A percentile compares a stretch with the other conserved stretches of the same genome.
phyloP scores from a whole-genome alignment of 2,113 vertebrate genomes.

The Furnarius figulus region DNA sequence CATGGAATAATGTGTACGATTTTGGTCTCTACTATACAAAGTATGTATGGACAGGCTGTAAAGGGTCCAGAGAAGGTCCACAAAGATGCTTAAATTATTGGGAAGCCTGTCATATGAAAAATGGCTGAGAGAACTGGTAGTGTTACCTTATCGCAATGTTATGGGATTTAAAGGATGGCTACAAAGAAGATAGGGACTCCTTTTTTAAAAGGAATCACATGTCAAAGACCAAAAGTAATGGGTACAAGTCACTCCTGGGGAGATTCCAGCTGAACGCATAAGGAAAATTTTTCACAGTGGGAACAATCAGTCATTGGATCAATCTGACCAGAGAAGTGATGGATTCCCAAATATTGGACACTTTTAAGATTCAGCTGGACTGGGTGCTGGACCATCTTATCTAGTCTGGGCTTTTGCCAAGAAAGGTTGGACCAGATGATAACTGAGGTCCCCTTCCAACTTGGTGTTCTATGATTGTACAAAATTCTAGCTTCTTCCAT shows the following conservation, averaged over 20 bases:
- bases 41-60: not conserved
- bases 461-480: not conserved
- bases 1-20: not conserved
- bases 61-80: not conserved
- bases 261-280: not conserved
- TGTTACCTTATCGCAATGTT: not conserved
- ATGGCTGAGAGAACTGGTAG: not conserved
- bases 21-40: not conserved
- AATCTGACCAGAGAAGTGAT: no score
- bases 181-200: not conserved
- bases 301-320: rapidly evolving
- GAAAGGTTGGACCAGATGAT: not conserved
- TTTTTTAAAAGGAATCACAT: not conserved
- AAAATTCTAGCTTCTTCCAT: not conserved
- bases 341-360: not conserved
- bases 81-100: not conserved
- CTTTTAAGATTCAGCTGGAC: not conserved
- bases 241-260: not conserved
- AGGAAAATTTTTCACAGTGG: not conserved
- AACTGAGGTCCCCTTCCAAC: not conserved
- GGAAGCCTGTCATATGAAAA: not conserved
- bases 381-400: not conserved
- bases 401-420: not conserved
- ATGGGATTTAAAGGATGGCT: not conserved
- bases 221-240: not conserved